These are phyloP conservation scores for Caenorhabditis sulstoni DNA, from an alignment of 2,888 invertebrate species.

Conservation along the genomic window DNA sequence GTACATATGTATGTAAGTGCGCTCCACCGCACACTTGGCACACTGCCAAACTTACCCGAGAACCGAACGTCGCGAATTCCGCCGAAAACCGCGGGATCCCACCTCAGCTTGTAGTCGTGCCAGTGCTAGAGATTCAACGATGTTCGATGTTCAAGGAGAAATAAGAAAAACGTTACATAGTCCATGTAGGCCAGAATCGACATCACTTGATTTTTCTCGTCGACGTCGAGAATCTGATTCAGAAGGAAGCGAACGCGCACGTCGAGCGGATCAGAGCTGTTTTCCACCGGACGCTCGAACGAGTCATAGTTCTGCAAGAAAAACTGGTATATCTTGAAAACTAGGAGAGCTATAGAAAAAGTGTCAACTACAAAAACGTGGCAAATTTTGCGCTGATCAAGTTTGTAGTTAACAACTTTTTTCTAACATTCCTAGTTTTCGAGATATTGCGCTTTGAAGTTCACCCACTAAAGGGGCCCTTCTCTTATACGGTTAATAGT, in stretches of 20 bases:
- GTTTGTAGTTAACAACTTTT: too few relatives aligned
- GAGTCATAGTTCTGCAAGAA: slow-evolving; percentile 71
- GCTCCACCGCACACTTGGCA: not conserved
- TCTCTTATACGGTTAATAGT: too few relatives aligned
- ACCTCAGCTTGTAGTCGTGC: slow-evolving; percentile 70
- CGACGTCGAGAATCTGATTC: slow-evolving; percentile 71
- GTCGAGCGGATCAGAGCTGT: slow-evolving; percentile 65
- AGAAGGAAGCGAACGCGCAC: slow-evolving; percentile 71
- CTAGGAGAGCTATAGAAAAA: too few relatives aligned
- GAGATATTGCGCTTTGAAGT: too few relatives aligned
- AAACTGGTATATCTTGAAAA: too few relatives aligned
- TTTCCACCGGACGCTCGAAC: slow-evolving; percentile 70
- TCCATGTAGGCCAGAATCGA: slow-evolving; percentile 70
- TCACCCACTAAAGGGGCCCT: too few relatives aligned
- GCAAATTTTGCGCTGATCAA: too few relatives aligned
- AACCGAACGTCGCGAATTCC: slow-evolving; percentile 66
- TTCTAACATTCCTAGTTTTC: too few relatives aligned
- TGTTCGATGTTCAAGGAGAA: too few relatives aligned
- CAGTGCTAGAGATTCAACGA: slow-evolving; percentile 73
- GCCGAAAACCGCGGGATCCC: slow-evolving; percentile 70
- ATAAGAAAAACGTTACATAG: slow-evolving; percentile 59
- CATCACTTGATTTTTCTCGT: slow-evolving; percentile 73
- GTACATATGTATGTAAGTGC: not conserved
- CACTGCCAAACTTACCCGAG: slow-evolving; percentile 2
- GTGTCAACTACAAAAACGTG: too few relatives aligned